Evolutionary conservation across 2,113 vertebrate species (phyloP), one percentile per base, ranked within the genome.

Genomic region (Mus pahari): DNA sequence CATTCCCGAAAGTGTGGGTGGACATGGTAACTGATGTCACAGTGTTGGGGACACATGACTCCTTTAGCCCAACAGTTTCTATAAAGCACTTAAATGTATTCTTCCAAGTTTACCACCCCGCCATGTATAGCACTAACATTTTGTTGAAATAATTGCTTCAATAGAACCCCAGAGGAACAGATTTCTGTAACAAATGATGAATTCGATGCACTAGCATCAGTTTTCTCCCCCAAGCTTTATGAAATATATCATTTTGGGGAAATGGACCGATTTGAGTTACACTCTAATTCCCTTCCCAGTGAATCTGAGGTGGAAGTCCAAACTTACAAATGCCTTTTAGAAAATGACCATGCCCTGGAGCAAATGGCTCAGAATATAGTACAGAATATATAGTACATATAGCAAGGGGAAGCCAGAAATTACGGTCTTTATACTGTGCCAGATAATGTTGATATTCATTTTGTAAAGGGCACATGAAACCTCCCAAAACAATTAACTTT

Each of bases 91-190:
- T 68, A 66, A 71, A 39, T 71, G 55, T 48, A 17, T 48, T 82
- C 83, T 78, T 83, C 84, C 5, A 86, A 78, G 33, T 50, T 50
- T 73, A 50, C 78, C 91, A 45, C 12, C 42, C 50, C 28, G 4
- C 88, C 66, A 24, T 36, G 11, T 17, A 75, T 12, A 86, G 64
- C 20, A 70, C 53, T 42, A 2, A 6, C 58, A 60, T 86, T 53
- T 96, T 79, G 84, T 36, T 60, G 55, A 89, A 96, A 82, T 89
- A 77, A 79, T 73, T 58, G 73, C 68, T 96, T 74, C 26, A 24
- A 19, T 28, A 87, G 10, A 28, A 39, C 2, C 5, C 33, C 39
- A 36, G 17, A 86, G 62, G 33, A 78, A 26, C 45, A 73, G 8
- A 64, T 79, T 68, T 83, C 71, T 3, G 66, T 73, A 19, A 84